Evolutionary conservation across 2,888 invertebrate genomes (phyloP).

Genomic region (Drosophila bunnanda): DNA sequence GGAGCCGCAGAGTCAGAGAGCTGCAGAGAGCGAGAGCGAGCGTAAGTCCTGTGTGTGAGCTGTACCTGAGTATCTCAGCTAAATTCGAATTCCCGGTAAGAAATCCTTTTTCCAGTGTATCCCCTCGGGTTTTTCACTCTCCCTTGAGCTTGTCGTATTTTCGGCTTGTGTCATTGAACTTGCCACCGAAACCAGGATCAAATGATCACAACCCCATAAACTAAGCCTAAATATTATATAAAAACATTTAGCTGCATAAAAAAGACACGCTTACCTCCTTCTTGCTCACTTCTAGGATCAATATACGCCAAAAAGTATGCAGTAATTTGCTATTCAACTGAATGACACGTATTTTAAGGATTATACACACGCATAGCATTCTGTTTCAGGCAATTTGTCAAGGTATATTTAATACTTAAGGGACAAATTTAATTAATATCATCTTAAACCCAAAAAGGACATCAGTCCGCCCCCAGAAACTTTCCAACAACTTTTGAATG

Average conservation of each 20-base stretch:
- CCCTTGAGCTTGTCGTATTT: neutral
- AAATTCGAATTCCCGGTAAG: neutral
- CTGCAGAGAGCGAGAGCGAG: neutral
- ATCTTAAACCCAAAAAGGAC: neutral
- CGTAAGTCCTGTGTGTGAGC: neutral
- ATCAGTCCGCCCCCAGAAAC: neutral
- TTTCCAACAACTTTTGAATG: conserved; percentile 52
- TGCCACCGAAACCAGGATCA: neutral
- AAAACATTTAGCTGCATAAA: neutral
- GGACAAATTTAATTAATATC: no score
- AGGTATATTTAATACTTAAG: neutral
- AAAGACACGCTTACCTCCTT: no score
- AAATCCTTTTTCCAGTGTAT: conserved; percentile 14
- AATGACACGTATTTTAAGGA: no score
- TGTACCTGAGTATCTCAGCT: conserved; percentile 7
- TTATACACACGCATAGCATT: no score
- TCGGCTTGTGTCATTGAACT: conserved; percentile 16
- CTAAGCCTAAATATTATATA: neutral
- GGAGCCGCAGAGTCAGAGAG: neutral
- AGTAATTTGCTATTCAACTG: neutral
- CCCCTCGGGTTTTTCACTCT: neutral
- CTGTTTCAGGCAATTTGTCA: neutral
- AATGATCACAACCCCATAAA: conserved; percentile 3
- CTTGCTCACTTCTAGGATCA: neutral
- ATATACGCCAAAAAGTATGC: neutral